A percentile compares a stretch with the other conserved stretches of the same genome.
Conservation (phyloP, 2,113 vertebrate genomes). For the Sylvia atricapilla region DNA sequence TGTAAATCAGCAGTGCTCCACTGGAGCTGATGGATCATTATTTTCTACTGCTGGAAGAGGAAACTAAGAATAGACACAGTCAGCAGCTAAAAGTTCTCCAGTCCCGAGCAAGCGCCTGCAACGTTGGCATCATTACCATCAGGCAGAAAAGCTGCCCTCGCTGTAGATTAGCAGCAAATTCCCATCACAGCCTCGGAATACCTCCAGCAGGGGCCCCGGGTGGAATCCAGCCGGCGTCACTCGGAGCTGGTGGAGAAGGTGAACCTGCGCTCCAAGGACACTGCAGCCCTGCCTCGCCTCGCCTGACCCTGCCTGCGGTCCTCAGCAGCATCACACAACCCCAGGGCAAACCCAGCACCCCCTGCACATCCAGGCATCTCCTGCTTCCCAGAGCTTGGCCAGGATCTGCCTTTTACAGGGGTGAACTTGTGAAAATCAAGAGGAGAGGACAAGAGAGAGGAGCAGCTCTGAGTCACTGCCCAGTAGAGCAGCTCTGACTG, state of each 20-base stretch:
- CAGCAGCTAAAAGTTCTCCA: slow-evolving; percentile 19
- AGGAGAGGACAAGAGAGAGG: background rate
- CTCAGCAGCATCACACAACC: background rate
- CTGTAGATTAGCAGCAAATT: background rate
- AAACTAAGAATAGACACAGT: background rate
- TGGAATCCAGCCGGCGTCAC: background rate
- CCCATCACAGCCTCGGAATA: background rate
- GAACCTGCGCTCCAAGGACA: background rate
- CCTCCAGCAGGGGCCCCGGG: background rate
- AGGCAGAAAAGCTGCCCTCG: background rate
- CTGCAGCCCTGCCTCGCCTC: background rate
- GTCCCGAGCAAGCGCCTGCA: slow-evolving; percentile 11
- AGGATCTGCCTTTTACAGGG: background rate
- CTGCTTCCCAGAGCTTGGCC: background rate
- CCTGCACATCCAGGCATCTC: rapidly evolving
- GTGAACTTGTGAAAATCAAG: background rate
- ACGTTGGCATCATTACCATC: background rate
- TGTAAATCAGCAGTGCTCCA: slow-evolving; percentile 19
- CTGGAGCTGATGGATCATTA: background rate
- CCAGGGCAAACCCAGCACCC: background rate
- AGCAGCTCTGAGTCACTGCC: background rate
- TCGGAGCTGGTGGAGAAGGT: background rate
- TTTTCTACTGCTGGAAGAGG: slow-evolving; percentile 18
- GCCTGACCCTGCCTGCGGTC: background rate
- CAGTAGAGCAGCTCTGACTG: background rate